These are phyloP conservation scores for Cryptus viduatorius DNA, from an alignment of 2,888 invertebrate genomes.

Conservation along the genomic window DNA sequence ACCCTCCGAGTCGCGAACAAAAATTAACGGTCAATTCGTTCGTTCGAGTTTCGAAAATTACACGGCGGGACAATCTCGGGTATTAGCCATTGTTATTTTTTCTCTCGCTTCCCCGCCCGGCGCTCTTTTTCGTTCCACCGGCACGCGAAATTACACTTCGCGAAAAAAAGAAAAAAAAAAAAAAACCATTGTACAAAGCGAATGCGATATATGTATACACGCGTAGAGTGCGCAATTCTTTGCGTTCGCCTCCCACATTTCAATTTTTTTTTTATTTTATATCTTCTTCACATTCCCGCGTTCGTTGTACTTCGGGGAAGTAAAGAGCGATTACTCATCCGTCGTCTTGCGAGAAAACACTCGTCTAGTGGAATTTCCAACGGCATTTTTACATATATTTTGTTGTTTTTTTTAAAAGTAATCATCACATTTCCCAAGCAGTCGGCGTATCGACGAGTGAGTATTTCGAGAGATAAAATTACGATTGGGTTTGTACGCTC, in stretches of 20 bases:
- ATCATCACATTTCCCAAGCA: constrained; percentile 8
- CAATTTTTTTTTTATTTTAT: constrained; percentile 38
- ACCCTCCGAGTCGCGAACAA: constrained; percentile 24
- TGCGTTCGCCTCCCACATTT: constrained; percentile 2
- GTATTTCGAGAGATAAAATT: neutral
- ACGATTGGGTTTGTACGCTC: constrained; percentile 6
- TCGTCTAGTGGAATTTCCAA: constrained; percentile 15
- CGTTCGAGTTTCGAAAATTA: constrained; percentile 72
- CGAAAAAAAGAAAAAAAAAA: constrained; percentile 68
- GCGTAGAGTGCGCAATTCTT: constrained; percentile 21
- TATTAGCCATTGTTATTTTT: constrained; percentile 63
- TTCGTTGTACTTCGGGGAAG: constrained; percentile 15
- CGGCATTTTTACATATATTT: neutral
- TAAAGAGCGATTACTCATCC: constrained; percentile 11
- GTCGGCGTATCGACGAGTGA: constrained; percentile 1
- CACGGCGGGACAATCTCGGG: constrained; percentile 70
- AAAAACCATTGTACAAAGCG: constrained; percentile 77
- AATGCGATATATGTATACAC: neutral
- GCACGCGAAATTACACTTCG: constrained; percentile 77
- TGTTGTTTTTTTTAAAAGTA: neutral
- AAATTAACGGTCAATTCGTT: constrained; percentile 34
- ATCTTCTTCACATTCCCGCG: constrained; percentile 35
- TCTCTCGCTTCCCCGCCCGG: neutral
- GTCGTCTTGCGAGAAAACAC: constrained; percentile 11
- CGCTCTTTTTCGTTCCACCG: constrained; percentile 48